phyloP scores from a whole-genome alignment of 2,797 vertebrate species.

The Bovichtus variegatus region DNA sequence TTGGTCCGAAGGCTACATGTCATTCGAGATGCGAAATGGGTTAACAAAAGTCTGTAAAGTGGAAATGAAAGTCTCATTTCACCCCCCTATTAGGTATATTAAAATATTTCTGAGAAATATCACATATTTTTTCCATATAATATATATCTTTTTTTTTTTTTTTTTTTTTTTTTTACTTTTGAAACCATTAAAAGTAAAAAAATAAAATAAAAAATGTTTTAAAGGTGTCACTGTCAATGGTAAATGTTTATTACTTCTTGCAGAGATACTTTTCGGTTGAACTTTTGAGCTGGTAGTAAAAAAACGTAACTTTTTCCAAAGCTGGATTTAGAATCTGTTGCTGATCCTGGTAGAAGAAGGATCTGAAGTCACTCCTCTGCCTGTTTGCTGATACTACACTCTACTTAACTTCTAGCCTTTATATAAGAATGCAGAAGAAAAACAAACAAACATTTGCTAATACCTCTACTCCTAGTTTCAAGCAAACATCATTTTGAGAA shows the following conservation, averaged over 20 bases:
- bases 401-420: background rate
- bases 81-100: background rate
- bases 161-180: too few relatives aligned
- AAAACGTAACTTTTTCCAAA: background rate
- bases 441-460: background rate
- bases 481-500: background rate
- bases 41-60: background rate
- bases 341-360: background rate
- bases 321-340: background rate
- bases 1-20: fast-evolving
- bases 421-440: background rate
- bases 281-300: too few relatives aligned
- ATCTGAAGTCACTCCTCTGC: too few relatives aligned
- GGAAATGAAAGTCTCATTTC: background rate
- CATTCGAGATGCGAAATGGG: background rate
- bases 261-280: background rate
- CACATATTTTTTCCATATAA: fast-evolving
- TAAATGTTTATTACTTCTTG: background rate
- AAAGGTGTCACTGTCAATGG: background rate
- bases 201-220: background rate
- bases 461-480: background rate
- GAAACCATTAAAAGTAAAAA: background rate
- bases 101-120: background rate
- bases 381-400: background rate
- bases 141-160: too few relatives aligned